Evolutionary conservation across 2,888 invertebrate genomes (phyloP), one percentile per base, ranked within the genome.

Genomic region (Hedychridium roseum): DNA sequence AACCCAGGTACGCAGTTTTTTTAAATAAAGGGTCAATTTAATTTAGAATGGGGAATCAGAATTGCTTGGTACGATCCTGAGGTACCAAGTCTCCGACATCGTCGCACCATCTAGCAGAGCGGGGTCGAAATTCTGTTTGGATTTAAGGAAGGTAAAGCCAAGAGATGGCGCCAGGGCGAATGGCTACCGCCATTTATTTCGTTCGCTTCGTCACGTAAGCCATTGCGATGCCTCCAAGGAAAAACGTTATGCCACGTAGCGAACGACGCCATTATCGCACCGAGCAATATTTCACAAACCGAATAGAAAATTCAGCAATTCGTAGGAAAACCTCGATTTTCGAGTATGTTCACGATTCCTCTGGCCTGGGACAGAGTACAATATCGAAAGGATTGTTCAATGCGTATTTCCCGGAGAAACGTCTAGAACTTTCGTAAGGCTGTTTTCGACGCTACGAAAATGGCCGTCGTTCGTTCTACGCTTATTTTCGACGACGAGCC

Each of bases 251-350:
- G 50, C 40, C 59, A 58, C 47, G 48, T 50, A 70, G 64, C 74
- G 74, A 73, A 61, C 60, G 74, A 70, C 76, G 75, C 78, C 78
- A 77, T 76, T 67, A 64, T 30, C 28, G 43, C 35, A n/a, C 26
- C 12, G 14, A 46, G 31, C 21, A 30, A 47, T 17, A 41, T 48
- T 55, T 41, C n/a, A 12, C 36, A 17, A 39, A 7, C 20, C 11
- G 14, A 6, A n/a, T 44, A n/a, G n/a, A n/a, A n/a, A n/a, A n/a
- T n/a, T n/a, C n/a, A n/a, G n/a, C n/a, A n/a, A n/a, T n/a, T n/a
- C n/a, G n/a, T n/a, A n/a, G n/a, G n/a, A n/a, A n/a, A n/a, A n/a
- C 3, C 15, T 21, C 2, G 12, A 11, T 21, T 31, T 32, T 2
- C n/a, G 27, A 11, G 23, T 23, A 23, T 23, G 5, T 23, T 23